These are phyloP conservation scores for Gallinago media DNA, from an alignment of 2,113 vertebrate genomes.

Conservation along the genomic window DNA sequence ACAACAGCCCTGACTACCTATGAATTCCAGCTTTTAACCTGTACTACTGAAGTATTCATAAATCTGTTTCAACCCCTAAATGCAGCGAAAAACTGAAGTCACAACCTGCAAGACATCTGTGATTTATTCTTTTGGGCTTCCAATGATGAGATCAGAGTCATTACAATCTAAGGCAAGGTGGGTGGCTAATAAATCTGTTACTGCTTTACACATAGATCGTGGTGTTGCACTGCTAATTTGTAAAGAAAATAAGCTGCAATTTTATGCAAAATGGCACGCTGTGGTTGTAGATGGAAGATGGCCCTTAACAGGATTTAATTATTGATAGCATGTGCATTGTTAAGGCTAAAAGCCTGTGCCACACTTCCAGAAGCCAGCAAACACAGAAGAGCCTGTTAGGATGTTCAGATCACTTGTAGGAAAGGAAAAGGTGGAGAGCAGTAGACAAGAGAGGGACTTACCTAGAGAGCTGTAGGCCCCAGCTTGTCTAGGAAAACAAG, in stretches of 20 bases:
- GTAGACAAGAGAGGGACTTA: not conserved
- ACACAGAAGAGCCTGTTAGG: not conserved
- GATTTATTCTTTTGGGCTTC: slow-evolving; percentile 54
- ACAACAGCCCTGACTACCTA: not conserved
- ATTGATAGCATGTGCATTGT: accelerated
- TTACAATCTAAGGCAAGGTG: slow-evolving; percentile 25
- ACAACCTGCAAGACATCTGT: not conserved
- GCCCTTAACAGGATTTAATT: not conserved
- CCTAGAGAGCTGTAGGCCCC: not conserved
- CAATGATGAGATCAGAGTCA: slow-evolving; percentile 54
- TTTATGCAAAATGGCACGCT: not conserved
- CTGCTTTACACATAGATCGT: not conserved
- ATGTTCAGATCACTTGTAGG: not conserved
- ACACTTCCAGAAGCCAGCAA: not conserved
- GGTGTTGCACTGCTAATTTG: slow-evolving; percentile 45
- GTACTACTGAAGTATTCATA: slow-evolving; percentile 31
- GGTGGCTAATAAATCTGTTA: slow-evolving; percentile 41
- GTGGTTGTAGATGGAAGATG: not conserved
- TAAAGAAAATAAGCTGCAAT: not conserved
- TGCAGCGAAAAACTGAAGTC: slow-evolving; percentile 24
- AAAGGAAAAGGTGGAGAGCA: not conserved
- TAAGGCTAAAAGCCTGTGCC: not conserved
- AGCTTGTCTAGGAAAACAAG: not conserved
- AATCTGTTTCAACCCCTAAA: slow-evolving; percentile 40
- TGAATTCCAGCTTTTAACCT: slow-evolving; percentile 36